Conservation (phyloP, 2,113 vertebrate genomes). For the Pyxicephalus adspersus region DNA sequence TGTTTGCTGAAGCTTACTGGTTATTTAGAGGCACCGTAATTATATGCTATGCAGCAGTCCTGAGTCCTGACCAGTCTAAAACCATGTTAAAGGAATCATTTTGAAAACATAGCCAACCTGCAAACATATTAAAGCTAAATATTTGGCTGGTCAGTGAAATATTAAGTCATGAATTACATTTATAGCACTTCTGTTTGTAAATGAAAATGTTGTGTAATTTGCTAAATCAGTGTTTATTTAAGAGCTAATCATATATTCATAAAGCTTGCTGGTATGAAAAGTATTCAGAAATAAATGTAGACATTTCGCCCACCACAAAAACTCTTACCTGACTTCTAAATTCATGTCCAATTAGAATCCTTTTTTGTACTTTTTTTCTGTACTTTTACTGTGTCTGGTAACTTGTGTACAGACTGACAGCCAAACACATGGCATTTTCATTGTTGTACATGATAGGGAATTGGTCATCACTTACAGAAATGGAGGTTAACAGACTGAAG, state of each 20-base stretch:
- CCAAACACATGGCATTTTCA: too few species aligned
- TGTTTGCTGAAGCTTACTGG: neutral
- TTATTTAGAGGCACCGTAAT: slow-evolving; percentile 18
- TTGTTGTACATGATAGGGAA: too few species aligned
- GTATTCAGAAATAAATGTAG: too few species aligned
- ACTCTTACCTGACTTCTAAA: too few species aligned
- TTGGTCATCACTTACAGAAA: too few species aligned
- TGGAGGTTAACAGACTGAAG: too few species aligned
- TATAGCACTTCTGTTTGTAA: neutral
- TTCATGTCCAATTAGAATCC: too few species aligned
- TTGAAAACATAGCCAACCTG: slow-evolving; percentile 7
- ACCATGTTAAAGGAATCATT: slow-evolving; percentile 23
- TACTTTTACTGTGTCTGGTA: too few species aligned
- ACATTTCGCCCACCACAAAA: too few species aligned
- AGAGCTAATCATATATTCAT: neutral
- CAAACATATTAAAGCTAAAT: slow-evolving; percentile 18
- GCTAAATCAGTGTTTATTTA: slow-evolving; percentile 1
- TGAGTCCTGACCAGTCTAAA: neutral
- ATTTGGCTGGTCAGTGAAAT: neutral
- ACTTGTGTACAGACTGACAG: too few species aligned
- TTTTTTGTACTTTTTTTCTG: too few species aligned
- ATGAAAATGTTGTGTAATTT: neutral
- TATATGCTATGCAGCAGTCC: slow-evolving; percentile 11
- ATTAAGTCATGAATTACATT: slow-evolving; percentile 5
- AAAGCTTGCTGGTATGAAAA: too few species aligned